phyloP scores from a whole-genome alignment of 2,888 invertebrate genomes.

The Megaustenia siamemsis region DNA sequence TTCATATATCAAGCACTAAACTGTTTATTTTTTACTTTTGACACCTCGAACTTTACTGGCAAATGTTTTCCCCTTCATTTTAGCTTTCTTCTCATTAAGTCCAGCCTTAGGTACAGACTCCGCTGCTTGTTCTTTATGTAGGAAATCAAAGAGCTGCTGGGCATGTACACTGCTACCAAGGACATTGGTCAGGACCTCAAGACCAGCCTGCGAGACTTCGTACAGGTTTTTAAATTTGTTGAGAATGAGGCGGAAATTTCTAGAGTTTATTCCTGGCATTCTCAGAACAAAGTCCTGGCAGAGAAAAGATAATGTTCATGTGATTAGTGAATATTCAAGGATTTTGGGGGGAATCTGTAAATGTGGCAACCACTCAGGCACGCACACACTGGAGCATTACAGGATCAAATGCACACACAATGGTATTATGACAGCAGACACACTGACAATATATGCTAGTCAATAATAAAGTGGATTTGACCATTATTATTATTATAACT shows the following conservation, averaged over 20 bases:
- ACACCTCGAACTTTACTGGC: neutral
- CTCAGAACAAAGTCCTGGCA: slow-evolving; percentile 87
- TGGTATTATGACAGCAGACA: too few species aligned
- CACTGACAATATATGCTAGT: too few species aligned
- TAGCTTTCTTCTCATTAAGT: slow-evolving; percentile 27
- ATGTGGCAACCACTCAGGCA: too few species aligned
- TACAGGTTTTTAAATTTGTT: slow-evolving; percentile 87
- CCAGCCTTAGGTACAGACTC: neutral
- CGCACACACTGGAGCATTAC: too few species aligned
- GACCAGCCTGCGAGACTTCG: slow-evolving; percentile 78
- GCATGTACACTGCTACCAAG: slow-evolving; percentile 84
- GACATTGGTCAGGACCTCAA: slow-evolving; percentile 87
- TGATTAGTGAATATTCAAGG: too few species aligned
- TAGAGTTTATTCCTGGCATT: slow-evolving; percentile 92
- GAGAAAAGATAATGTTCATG: neutral
- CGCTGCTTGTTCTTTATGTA: slow-evolving; percentile 69
- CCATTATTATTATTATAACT: too few species aligned
- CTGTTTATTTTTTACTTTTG: slow-evolving; percentile 30
- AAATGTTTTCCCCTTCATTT: slow-evolving; percentile 1
- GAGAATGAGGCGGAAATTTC: slow-evolving; percentile 89
- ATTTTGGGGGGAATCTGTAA: too few species aligned
- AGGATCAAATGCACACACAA: too few species aligned
- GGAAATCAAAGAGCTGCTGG: slow-evolving; percentile 76
- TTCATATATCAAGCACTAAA: too few species aligned
- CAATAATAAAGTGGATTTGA: too few species aligned